Evolutionary conservation across 1,140 invertebrate species (phyloP).

Genomic region (Pseudomyrmex gracilis): DNA sequence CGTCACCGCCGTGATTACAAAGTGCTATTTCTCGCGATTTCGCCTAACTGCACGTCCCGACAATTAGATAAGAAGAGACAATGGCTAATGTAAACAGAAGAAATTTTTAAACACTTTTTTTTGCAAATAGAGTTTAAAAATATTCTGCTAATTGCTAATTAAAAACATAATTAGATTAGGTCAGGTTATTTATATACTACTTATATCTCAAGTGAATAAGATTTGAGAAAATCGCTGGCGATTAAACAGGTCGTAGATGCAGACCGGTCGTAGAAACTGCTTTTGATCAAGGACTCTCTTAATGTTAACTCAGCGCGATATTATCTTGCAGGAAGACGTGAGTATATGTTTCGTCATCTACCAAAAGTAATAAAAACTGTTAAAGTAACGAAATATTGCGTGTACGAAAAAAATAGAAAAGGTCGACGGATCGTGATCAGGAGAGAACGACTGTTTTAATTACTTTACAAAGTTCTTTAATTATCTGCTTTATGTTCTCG

Average conservation of each 20-base stretch:
- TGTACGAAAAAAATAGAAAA: conserved; percentile 59
- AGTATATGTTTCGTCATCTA: conserved; percentile 56
- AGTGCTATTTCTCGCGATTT: not conserved
- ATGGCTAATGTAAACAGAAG: too few relatives aligned
- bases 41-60: not conserved
- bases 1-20: conserved; percentile 14
- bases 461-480: conserved; percentile 50
- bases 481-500: conserved; percentile 21
- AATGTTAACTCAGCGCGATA: conserved; percentile 67
- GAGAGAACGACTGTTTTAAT: conserved; percentile 63
- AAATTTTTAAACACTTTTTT: too few relatives aligned
- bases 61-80: not conserved
- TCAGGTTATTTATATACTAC: too few relatives aligned
- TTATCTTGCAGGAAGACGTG: conserved; percentile 65
- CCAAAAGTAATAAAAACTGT: conserved; percentile 56
- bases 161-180: too few relatives aligned
- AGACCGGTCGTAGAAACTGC: conserved; percentile 64
- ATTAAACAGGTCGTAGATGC: conserved; percentile 57
- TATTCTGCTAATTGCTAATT: too few relatives aligned
- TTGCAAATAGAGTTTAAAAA: too few relatives aligned
- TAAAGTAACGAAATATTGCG: conserved; percentile 65
- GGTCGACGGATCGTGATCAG: conserved; percentile 65
- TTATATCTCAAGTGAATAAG: conserved; percentile 34
- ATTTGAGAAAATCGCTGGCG: conserved; percentile 33
- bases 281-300: conserved; percentile 63